A percentile compares a stretch with the other conserved stretches of the same genome.
phyloP scores from a whole-genome alignment of 2,113 vertebrate species.

The Scomber scombrus region DNA sequence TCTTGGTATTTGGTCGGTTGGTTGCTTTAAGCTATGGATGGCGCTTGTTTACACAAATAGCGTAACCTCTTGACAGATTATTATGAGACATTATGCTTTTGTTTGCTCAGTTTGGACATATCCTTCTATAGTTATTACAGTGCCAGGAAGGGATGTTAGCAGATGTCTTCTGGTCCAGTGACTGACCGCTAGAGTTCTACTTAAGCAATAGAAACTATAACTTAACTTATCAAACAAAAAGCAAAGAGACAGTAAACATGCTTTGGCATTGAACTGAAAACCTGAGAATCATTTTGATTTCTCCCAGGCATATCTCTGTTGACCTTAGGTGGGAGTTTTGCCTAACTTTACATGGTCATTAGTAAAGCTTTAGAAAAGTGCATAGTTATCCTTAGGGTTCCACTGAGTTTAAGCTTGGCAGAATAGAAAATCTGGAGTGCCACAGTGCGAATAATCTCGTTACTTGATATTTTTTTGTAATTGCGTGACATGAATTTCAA shows the following conservation, averaged over 20 bases:
- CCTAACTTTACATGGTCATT: constrained; percentile 10
- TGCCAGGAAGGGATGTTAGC: not conserved
- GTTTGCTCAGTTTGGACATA: constrained; percentile 8
- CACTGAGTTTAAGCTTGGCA: constrained; percentile 12
- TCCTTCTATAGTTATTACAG: not conserved
- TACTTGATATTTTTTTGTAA: constrained; percentile 1
- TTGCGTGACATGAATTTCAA: constrained; percentile 32
- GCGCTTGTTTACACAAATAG: not conserved
- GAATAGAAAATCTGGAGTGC: not conserved
- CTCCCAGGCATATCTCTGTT: constrained; percentile 9
- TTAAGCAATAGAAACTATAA: too few species aligned
- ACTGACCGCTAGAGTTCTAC: too few species aligned
- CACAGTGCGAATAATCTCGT: constrained; percentile 12
- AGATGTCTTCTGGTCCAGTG: not conserved
- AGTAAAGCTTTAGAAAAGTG: constrained; percentile 4
- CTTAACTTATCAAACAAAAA: not conserved
- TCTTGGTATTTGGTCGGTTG: constrained; percentile 1
- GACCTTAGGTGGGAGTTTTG: constrained; percentile 21
- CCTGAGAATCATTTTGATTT: not conserved
- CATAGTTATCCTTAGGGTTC: constrained; percentile 18
- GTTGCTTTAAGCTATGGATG: not conserved
- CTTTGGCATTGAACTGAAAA: not conserved
- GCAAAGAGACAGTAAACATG: too few species aligned
- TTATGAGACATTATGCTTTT: not conserved
- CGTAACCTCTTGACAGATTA: not conserved